Base-by-base conservation (phyloP, 2,797 vertebrate species). In the Pyrocephalus nanus region DNA sequence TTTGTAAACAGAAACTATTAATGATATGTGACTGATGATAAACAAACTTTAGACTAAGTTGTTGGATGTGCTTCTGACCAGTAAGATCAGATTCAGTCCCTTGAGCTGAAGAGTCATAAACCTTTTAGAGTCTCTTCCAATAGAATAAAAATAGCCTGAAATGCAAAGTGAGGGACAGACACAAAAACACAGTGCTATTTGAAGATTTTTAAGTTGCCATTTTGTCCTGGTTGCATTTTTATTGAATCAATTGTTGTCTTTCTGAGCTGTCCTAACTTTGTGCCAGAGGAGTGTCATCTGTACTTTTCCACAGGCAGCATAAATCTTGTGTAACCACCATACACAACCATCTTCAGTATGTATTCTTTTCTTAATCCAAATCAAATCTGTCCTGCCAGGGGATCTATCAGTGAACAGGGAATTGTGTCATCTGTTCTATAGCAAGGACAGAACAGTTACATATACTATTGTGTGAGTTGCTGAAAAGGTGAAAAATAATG, bases 151-250 rank as follows among this genome's bases (percentile, higher is more conserved):
- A 66, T 76, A 81, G 29, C 29, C 21, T 62, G n/a, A 79, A 20
- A 70, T 82, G 29, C 23, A 60, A 48, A 85, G 20, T 23, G 51
- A 40, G 50, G 71, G 76, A 55, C 47, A 32, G 16, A 69, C 54
- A 78, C 19, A 85, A 92, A 47, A 23, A 36, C 38, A 40, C 1
- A 1, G 43, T 40, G 8, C 55, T 40, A 76, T 89, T 62, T 85
- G 40, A 58, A 90, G 78, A 23, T n/a, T 82, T 76, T 53, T 17
- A 66, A 79, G 64, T 78, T 95, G 51, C 55, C 65, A 2, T 89
- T 93, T 79, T 94, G 43, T 78, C 84, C 70, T 94, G 66, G 51
- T 92, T 92, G 73, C 40, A 34, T 85, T 94, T 91, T 70, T 95
- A 85, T 87, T 85, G 64, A 82, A 74, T 87, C 69, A 61, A 60